Evolutionary conservation across 1,140 invertebrate species (phyloP).

Genomic region (Hylaeus anthracinus): DNA sequence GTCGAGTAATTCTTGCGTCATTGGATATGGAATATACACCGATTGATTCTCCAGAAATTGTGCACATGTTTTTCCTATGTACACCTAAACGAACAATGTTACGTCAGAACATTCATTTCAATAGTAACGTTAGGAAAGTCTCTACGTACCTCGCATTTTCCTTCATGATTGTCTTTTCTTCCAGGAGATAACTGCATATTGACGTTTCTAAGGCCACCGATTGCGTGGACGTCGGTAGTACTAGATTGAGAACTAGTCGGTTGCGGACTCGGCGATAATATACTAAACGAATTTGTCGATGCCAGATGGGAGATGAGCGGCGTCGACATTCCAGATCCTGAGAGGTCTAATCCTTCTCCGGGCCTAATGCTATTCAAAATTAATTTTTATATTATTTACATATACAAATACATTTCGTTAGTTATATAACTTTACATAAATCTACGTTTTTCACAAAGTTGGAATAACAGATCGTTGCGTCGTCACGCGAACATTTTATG

Average conservation of each 20-base stretch:
- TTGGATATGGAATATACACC: constrained; percentile 91
- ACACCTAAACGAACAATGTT: constrained; percentile 84
- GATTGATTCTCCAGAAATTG: constrained; percentile 89
- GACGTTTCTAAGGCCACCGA: constrained; percentile 73
- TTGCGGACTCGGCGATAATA: constrained; percentile 64
- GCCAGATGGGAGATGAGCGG: constrained; percentile 63
- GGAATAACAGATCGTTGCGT: not conserved
- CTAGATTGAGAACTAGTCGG: constrained; percentile 69
- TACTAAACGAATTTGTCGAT: constrained; percentile 63
- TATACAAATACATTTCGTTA: not conserved
- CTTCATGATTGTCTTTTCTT: constrained; percentile 72
- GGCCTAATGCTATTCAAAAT: constrained; percentile 55
- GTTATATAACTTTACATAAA: not conserved
- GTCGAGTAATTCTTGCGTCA: constrained; percentile 90
- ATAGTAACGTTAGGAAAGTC: not conserved
- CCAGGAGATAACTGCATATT: constrained; percentile 69
- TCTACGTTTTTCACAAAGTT: not conserved
- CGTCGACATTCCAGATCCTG: constrained; percentile 62
- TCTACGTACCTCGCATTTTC: constrained; percentile 66
- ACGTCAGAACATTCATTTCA: not conserved
- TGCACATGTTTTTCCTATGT: constrained; percentile 90
- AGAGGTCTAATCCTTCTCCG: constrained; percentile 62
- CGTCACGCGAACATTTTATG: constrained; percentile 46
- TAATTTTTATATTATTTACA: too few species aligned
- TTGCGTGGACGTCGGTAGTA: constrained; percentile 67